phyloP scores from a whole-genome alignment of 2,888 invertebrate species.

The Eurytoma californica region DNA sequence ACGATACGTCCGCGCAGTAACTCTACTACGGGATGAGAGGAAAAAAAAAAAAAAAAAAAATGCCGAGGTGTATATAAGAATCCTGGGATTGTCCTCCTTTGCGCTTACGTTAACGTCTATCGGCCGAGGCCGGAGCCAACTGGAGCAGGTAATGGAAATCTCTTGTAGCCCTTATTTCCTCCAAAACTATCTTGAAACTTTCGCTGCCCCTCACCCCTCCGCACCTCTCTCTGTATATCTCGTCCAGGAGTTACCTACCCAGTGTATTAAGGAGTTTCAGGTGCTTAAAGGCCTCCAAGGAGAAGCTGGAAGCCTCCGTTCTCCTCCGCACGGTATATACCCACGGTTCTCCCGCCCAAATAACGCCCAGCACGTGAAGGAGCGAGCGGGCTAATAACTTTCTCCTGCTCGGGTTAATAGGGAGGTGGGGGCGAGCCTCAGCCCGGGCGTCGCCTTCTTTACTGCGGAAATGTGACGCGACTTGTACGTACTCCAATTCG shows the following conservation, averaged over 20 bases:
- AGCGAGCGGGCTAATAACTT: constrained; percentile 43
- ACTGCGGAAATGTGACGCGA: constrained; percentile 2
- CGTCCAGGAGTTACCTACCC: constrained; percentile 38
- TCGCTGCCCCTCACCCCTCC: constrained; percentile 4
- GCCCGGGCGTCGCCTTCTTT: not conserved
- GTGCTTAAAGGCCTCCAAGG: constrained; percentile 52
- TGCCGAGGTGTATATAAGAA: not conserved
- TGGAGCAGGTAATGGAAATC: constrained; percentile 63
- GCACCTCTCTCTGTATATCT: not conserved
- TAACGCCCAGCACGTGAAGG: constrained; percentile 20
- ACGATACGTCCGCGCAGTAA: not conserved
- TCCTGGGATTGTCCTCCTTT: constrained; percentile 13
- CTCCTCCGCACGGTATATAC: too few relatives aligned
- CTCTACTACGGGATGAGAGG: not conserved
- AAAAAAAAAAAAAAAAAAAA: not conserved
- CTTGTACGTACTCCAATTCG: not conserved
- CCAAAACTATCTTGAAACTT: constrained; percentile 57
- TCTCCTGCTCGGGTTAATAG: constrained; percentile 23
- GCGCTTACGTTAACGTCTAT: not conserved
- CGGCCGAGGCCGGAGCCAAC: constrained; percentile 27
- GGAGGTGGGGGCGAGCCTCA: not conserved
- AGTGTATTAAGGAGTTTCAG: constrained; percentile 58
- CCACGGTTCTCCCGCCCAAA: constrained; percentile 21
- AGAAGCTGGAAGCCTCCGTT: not conserved
- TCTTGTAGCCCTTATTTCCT: constrained; percentile 62